A percentile compares a stretch with the other conserved stretches of the same genome.
Conservation (phyloP, 2,797 vertebrate genomes). For the Fratercula arctica region DNA sequence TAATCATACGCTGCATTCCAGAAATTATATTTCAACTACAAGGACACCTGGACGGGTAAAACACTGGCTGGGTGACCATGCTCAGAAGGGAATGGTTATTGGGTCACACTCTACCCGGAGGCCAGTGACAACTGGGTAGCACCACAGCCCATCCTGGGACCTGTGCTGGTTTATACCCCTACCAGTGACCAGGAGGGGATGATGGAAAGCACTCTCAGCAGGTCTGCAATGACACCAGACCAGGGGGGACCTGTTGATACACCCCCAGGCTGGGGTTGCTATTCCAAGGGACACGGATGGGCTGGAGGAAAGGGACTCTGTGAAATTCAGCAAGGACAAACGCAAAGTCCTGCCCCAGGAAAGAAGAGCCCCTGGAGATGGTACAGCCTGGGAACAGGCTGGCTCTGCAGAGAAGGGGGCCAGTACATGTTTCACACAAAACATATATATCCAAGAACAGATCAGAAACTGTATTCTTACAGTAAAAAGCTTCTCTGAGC, state of each 20-base stretch:
- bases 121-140: neutral
- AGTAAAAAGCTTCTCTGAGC: neutral
- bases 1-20: neutral
- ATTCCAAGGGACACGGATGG: neutral
- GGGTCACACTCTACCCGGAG: neutral
- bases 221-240: neutral
- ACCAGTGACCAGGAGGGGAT: neutral
- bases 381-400: neutral
- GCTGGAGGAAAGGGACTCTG: neutral
- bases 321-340: neutral
- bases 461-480: neutral
- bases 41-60: neutral
- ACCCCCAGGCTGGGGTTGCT: neutral
- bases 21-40: slow-evolving; percentile 3
- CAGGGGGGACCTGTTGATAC: neutral
- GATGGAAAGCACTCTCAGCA: neutral
- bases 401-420: neutral
- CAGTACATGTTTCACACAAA: neutral
- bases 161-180: neutral
- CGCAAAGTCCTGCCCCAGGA: neutral
- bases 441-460: neutral
- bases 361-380: neutral
- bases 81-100: neutral
- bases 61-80: neutral
- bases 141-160: neutral